Conservation (phyloP, 2,888 invertebrate species). For the Plemyria rubiginata region DNA sequence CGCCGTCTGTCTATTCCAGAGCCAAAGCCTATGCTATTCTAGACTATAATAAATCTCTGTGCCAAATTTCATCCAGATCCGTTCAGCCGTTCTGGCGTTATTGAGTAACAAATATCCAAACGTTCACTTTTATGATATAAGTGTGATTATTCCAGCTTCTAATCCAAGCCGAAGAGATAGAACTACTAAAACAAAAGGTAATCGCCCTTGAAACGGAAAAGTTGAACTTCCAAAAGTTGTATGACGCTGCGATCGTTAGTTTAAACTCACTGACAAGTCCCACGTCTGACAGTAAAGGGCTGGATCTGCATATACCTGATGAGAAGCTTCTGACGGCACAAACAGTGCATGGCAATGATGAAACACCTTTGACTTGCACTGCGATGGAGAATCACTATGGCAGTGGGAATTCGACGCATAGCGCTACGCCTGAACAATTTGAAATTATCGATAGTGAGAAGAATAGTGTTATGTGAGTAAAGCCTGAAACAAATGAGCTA, state of each 20-base stretch:
- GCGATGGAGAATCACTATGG: conserved; percentile 81
- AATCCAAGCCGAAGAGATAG: conserved; percentile 83
- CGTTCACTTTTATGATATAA: no score
- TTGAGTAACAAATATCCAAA: no score
- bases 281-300: conserved; percentile 63
- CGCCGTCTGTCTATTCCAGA: no score
- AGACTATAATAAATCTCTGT: no score
- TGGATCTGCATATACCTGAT: conserved; percentile 68
- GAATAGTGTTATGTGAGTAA: conserved; percentile 72
- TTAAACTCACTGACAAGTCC: conserved; percentile 79
- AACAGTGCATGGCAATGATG: conserved; percentile 51
- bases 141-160: conserved; percentile 61
- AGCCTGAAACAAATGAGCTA: not conserved
- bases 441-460: conserved; percentile 86
- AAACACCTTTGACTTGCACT: conserved; percentile 70
- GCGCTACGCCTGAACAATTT: conserved; percentile 86
- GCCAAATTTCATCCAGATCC: no score
- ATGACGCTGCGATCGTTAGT: conserved; percentile 80
- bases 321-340: conserved; percentile 59
- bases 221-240: conserved; percentile 81
- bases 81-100: no score
- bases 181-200: conserved; percentile 82
- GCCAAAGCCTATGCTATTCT: no score
- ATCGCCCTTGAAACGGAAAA: conserved; percentile 84
- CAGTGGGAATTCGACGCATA: conserved; percentile 80